Conservation (phyloP, 53 echinoderm and acorn worm genomes). For the Patiria pectinifera region DNA sequence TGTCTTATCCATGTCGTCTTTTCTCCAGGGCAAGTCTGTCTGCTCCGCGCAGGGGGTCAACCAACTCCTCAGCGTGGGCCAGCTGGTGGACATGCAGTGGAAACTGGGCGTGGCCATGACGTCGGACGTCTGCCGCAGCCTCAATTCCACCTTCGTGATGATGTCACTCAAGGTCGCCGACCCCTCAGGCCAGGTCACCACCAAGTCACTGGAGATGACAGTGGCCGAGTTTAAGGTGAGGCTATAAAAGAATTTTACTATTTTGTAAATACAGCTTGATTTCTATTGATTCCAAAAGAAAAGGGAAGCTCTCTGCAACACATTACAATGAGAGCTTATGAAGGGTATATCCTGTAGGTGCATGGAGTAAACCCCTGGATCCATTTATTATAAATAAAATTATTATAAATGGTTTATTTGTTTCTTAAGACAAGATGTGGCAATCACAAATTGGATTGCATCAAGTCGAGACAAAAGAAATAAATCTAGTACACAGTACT, state of each 20-base stretch:
- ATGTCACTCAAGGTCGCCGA: slow-evolving; percentile 75
- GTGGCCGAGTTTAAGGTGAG: slow-evolving; percentile 85
- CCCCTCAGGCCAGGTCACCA: slow-evolving; percentile 75
- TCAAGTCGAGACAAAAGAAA: too few relatives aligned
- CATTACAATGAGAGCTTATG: too few relatives aligned
- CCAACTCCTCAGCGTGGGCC: slow-evolving; percentile 78
- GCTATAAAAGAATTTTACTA: background rate
- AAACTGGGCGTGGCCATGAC: slow-evolving; percentile 93
- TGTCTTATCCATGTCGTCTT: background rate
- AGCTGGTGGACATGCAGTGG: slow-evolving; percentile 89
- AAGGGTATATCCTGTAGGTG: too few relatives aligned
- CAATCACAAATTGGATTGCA: too few relatives aligned
- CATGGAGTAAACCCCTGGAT: too few relatives aligned
- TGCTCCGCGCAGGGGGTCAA: slow-evolving; percentile 65
- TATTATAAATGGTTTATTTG: too few relatives aligned
- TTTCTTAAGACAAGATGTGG: too few relatives aligned
- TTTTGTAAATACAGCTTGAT: too few relatives aligned
- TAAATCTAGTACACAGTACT: too few relatives aligned
- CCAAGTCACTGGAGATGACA: slow-evolving; percentile 84
- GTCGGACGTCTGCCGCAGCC: slow-evolving; percentile 79
- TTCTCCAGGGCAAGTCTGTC: slow-evolving; percentile 64
- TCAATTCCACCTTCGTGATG: slow-evolving; percentile 87
- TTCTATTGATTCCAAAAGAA: too few relatives aligned
- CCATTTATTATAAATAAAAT: too few relatives aligned
- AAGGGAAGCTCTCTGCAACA: too few relatives aligned